A percentile compares a stretch with the other conserved stretches of the same genome.
phyloP scores from a whole-genome alignment of 2,113 vertebrate genomes.

The Oryzias curvinotus region DNA sequence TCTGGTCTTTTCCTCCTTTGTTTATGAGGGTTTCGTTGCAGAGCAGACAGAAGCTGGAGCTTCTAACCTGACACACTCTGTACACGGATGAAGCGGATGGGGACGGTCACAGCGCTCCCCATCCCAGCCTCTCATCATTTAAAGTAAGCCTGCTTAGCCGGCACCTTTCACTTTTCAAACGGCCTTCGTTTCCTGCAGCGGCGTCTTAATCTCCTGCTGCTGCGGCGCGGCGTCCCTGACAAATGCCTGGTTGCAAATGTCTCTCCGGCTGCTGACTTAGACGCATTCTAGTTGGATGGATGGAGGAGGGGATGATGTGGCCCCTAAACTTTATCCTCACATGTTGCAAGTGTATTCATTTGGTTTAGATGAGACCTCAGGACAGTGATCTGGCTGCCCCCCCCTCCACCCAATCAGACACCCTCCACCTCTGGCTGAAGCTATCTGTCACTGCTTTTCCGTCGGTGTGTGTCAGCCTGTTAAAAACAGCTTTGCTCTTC shows the following conservation, averaged over 20 bases:
- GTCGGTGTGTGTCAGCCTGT: constrained; percentile 75
- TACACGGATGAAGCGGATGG: no score
- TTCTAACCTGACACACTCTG: no score
- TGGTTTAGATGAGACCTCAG: constrained; percentile 55
- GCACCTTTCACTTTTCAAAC: constrained; percentile 66
- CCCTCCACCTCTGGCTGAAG: constrained; percentile 56
- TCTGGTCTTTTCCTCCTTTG: no score
- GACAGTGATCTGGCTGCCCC: constrained; percentile 42
- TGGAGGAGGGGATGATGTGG: constrained; percentile 50
- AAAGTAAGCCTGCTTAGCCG: constrained; percentile 68
- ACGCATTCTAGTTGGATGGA: constrained; percentile 49
- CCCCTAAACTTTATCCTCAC: constrained; percentile 69
- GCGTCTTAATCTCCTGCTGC: constrained; percentile 68
- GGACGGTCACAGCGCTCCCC: neutral
- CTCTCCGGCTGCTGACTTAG: constrained; percentile 70
- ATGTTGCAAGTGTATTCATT: constrained; percentile 67
- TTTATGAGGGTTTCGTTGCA: no score
- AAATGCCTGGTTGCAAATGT: constrained; percentile 69
- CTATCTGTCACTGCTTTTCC: constrained; percentile 63
- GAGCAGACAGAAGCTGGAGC: no score
- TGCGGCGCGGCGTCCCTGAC: constrained; percentile 58
- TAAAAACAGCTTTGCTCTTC: constrained; percentile 75
- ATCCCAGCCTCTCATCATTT: constrained; percentile 39
- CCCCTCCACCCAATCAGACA: neutral
- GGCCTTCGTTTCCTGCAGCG: constrained; percentile 66